These are phyloP conservation scores for Clanis bilineata DNA, from an alignment of 2,888 invertebrate species.

Conservation along the genomic window DNA sequence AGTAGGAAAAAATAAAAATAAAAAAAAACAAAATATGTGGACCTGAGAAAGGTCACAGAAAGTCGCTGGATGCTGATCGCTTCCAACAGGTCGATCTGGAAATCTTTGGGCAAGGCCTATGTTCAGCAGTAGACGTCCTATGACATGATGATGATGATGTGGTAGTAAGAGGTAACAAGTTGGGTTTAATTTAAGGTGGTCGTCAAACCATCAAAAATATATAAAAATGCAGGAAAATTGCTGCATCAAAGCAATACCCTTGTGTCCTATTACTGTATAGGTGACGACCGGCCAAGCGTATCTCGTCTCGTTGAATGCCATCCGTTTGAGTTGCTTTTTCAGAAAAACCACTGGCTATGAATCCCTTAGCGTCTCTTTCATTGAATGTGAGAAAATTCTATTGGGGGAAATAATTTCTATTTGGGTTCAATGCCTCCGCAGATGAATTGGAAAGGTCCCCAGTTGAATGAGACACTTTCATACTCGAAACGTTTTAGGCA, in stretches of 20 bases:
- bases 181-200: too few species aligned
- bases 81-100: too few species aligned
- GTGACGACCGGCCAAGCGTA: constrained; percentile 49
- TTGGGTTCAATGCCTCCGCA: constrained; percentile 39
- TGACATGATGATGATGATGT: too few species aligned
- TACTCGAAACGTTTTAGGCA: constrained; percentile 7
- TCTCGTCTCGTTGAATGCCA: constrained; percentile 45
- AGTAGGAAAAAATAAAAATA: too few species aligned
- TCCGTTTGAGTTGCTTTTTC: constrained; percentile 60
- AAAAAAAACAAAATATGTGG: too few species aligned
- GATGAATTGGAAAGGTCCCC: constrained; percentile 18
- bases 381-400: constrained; percentile 65
- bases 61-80: too few species aligned
- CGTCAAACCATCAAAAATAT: too few species aligned
- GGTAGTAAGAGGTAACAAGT: too few species aligned
- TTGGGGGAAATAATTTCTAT: constrained; percentile 64
- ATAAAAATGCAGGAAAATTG: too few species aligned
- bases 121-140: too few species aligned
- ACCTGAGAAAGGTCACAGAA: too few species aligned
- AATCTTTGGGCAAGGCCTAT: too few species aligned
- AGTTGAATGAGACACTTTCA: constrained; percentile 15
- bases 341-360: constrained; percentile 65
- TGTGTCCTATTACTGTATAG: constrained; percentile 44
- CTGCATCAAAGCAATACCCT: constrained; percentile 27
- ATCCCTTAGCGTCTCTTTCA: constrained; percentile 53